These are phyloP conservation scores for Mesaphorura yosii DNA, from an alignment of 1,140 invertebrate species.

Conservation along the genomic window DNA sequence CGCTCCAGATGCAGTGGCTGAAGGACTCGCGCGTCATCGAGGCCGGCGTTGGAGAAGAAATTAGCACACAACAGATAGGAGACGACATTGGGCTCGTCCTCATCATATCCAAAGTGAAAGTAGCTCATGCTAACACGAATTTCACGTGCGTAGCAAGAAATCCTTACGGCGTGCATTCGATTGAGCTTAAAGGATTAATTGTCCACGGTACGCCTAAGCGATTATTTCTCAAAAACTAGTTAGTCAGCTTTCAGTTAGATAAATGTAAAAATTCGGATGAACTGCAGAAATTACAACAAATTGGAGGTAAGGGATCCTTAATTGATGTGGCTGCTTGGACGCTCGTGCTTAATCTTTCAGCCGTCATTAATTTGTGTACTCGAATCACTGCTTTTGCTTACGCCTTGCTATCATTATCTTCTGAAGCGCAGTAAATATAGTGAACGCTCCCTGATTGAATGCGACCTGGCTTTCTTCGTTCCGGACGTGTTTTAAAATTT, in stretches of 20 bases:
- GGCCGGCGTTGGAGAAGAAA: no score
- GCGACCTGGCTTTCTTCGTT: neutral
- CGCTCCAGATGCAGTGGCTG: conserved; percentile 53
- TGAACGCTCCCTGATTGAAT: neutral
- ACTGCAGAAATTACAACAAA: neutral
- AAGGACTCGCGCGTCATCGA: conserved; percentile 40
- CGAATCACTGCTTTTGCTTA: no score
- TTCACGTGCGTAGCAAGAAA: conserved; percentile 22
- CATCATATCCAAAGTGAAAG: conserved; percentile 16
- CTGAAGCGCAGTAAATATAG: neutral
- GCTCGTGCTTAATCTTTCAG: neutral
- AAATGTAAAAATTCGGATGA: neutral
- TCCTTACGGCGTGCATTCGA: neutral
- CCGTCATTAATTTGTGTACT: neutral
- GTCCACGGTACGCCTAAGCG: neutral
- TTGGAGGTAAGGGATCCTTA: neutral
- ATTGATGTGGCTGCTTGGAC: neutral
- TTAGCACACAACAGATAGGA: conserved; percentile 19
- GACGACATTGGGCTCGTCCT: conserved; percentile 22
- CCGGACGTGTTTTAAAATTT: neutral
- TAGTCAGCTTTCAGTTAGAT: neutral
- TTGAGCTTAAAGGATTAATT: neutral
- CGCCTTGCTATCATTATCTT: no score
- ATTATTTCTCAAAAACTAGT: neutral
- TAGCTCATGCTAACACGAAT: conserved; percentile 3